Evolutionary conservation across 37 sponge, comb jelly and placozoan species (phyloP).

Genomic region (Hexactinellida sp.): DNA sequence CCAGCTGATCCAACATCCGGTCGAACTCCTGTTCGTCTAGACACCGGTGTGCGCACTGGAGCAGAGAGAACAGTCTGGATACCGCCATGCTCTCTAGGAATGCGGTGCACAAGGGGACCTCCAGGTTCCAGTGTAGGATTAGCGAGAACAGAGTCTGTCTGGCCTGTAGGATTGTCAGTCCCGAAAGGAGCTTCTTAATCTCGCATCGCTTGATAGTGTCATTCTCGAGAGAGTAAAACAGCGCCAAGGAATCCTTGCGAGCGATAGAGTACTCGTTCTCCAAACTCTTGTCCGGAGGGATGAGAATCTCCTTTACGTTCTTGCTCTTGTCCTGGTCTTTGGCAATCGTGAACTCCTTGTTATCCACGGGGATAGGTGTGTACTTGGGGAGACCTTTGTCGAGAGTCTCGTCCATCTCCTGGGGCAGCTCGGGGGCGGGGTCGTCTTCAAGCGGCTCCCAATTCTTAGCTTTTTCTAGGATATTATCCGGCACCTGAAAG

Average conservation of each 20-base stretch:
- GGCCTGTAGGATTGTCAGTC: not conserved
- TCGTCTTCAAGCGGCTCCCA: not conserved
- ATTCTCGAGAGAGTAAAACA: not conserved
- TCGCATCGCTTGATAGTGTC: not conserved
- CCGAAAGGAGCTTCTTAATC: not conserved
- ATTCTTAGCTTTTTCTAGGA: not conserved
- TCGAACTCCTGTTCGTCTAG: not conserved
- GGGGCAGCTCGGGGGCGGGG: not conserved
- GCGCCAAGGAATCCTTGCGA: not conserved
- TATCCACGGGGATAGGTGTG: not conserved
- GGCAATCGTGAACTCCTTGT: not conserved
- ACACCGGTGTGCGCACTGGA: not conserved
- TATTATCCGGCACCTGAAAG: not conserved
- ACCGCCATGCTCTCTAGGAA: not conserved
- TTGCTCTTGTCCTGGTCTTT: not conserved
- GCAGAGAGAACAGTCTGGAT: not conserved
- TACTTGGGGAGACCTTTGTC: slow-evolving; percentile 9
- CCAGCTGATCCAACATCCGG: not conserved
- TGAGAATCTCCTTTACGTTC: not conserved
- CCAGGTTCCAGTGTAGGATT: not conserved
- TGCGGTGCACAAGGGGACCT: not conserved
- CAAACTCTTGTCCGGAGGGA: not conserved
- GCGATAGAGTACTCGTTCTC: not conserved
- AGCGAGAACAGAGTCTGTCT: not conserved
- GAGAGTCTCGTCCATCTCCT: slow-evolving; percentile 8